Evolutionary conservation across 2,113 vertebrate species (phyloP), one percentile per base, ranked within the genome.

Genomic region (Misgurnus anguillicaudatus): DNA sequence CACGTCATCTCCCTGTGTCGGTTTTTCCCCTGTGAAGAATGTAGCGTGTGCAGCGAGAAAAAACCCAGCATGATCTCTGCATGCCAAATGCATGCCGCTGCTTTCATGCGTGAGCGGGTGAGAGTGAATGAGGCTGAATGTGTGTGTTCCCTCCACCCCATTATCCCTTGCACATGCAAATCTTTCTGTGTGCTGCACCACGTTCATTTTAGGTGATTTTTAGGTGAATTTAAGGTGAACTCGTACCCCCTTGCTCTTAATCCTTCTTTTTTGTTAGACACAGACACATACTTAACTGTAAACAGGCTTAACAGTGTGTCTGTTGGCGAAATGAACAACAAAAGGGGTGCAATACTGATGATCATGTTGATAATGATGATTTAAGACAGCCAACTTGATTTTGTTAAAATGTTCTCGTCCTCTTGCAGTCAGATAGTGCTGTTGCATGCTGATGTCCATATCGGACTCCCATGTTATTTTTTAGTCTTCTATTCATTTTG

Each of bases 401-500:
- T 86, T 88, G 71, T 67, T 76, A 75, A 83, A 71, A 65, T 80
- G 53, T 75, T 69, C 73, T 66, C 70, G 69, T 72, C 76, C 47
- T 65, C 57, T 48, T 68, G 67, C 79, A 80, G 69, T 79, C 61
- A 58, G 58, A 53, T 65, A 92, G 91, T 86, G 91, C 91, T 88
- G 90, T 93, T 96, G 96, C 97, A 97, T 98, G 97, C 93, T 93
- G 93, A 89, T 93, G 94, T 94, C 90, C 94, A 90, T 97, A 90
- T 94, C 87, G 95, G 96, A 94, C 95, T 95, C 94, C 95, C 94
- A 98, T 99, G 96, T 99, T 99, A 99, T 99, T 99, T 97, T 99
- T 96, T 99, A 99, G 98, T 99, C 94, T 98, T 99, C 94, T 99
- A 99, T 99, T 99, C 98, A 97, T 96, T 99, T 99, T 98, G 95